phyloP scores from a whole-genome alignment of 1,140 invertebrate genomes.

The Drosophila pallidifrons region DNA sequence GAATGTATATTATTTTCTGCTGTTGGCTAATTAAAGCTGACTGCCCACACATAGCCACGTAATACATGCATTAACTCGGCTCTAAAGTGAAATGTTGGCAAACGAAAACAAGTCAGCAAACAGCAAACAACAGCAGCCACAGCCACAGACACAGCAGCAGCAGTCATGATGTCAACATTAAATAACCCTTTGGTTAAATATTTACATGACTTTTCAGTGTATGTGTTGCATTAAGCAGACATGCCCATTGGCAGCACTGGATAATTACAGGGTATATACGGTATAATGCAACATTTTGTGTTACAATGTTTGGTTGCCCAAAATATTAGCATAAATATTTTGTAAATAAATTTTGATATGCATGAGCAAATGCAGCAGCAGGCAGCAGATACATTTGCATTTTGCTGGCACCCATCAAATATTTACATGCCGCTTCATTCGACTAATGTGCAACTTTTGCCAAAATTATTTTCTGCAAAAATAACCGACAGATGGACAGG shows the following conservation, averaged over 20 bases:
- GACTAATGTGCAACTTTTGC: slow-evolving; percentile 33
- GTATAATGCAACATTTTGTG: slow-evolving; percentile 32
- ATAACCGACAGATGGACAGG: slow-evolving; percentile 19
- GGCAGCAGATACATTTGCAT: slow-evolving; percentile 36
- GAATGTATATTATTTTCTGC: slow-evolving; percentile 16
- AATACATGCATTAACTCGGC: slow-evolving; percentile 16
- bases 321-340: slow-evolving; percentile 77
- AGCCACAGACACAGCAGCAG: too few species aligned
- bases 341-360: slow-evolving; percentile 56
- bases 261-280: slow-evolving; percentile 5
- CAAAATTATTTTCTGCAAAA: slow-evolving; percentile 37
- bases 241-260: neutral
- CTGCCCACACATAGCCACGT: neutral
- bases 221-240: neutral
- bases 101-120: slow-evolving; percentile 16
- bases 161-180: neutral
- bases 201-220: too few species aligned
- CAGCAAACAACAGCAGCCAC: neutral
- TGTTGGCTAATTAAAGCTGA: slow-evolving; percentile 36
- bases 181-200: neutral
- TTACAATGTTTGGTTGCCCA: slow-evolving; percentile 50
- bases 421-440: slow-evolving; percentile 43
- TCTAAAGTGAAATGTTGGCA: slow-evolving; percentile 18
- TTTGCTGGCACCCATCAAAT: slow-evolving; percentile 27
- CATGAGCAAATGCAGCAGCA: slow-evolving; percentile 27